Evolutionary conservation across 1,140 invertebrate species (phyloP).

Genomic region (Tetraneura akinire): DNA sequence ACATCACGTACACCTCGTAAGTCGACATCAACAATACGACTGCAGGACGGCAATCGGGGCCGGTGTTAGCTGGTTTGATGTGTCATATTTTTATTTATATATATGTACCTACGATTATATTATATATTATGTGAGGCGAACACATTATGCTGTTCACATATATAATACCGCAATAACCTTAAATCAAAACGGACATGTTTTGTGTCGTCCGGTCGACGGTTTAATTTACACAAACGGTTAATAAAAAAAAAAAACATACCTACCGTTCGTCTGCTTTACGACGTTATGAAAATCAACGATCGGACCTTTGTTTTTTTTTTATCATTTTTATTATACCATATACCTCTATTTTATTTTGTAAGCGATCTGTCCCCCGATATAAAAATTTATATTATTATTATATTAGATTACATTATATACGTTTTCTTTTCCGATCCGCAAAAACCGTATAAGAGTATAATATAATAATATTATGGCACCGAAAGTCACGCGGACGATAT

Average conservation of each 20-base stretch:
- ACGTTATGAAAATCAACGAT: not conserved
- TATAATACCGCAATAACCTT: constrained; percentile 6
- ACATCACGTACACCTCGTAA: not conserved
- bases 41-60: not conserved
- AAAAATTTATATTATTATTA: no score
- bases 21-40: not conserved
- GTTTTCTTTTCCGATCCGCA: no score
- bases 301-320: not conserved
- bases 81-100: no score
- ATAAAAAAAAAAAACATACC: no score
- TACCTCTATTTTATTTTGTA: no score
- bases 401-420: no score
- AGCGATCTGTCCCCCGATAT: no score
- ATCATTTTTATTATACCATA: not conserved
- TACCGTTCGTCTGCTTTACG: not conserved
- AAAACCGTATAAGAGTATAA: no score
- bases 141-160: not conserved
- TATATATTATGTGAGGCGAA: not conserved
- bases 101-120: not conserved
- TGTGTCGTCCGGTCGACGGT: not conserved
- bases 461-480: no score
- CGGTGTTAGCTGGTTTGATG: no score
- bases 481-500: not conserved
- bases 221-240: constrained; percentile 14
- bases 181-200: constrained; percentile 19